Evolutionary conservation across 1,140 invertebrate genomes (phyloP).

Genomic region (Macrotrachela quadricornifera): DNA sequence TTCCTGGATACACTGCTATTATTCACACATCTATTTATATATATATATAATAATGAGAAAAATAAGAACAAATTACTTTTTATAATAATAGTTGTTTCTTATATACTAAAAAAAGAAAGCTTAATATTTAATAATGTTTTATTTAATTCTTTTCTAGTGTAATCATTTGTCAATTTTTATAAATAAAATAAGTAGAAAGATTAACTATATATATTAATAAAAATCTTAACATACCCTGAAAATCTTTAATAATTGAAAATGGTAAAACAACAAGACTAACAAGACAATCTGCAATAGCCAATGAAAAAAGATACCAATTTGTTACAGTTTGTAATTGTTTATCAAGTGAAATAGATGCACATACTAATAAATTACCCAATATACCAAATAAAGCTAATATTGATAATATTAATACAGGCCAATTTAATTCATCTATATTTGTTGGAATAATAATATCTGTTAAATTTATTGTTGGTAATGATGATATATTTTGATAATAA

Average conservation of each 20-base stretch:
- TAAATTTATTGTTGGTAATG: too few relatives aligned
- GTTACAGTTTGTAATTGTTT: constrained; percentile 23
- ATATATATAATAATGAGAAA: too few relatives aligned
- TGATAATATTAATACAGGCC: constrained; percentile 2
- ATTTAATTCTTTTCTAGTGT: too few relatives aligned
- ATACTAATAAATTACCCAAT: constrained; percentile 22
- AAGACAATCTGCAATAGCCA: constrained; percentile 27
- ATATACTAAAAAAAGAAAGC: too few relatives aligned
- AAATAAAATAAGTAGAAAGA: not conserved
- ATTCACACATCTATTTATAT: too few relatives aligned
- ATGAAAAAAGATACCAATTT: constrained; percentile 25
- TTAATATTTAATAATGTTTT: too few relatives aligned
- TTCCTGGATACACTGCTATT: too few relatives aligned
- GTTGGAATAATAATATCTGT: too few relatives aligned
- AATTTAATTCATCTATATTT: not conserved
- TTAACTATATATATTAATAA: not conserved
- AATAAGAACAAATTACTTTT: too few relatives aligned
- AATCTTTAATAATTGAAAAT: constrained; percentile 48
- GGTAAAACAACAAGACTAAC: constrained; percentile 65
- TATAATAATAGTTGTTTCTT: too few relatives aligned
- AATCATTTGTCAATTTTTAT: too few relatives aligned
- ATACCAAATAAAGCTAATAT: constrained; percentile 1
- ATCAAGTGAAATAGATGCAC: constrained; percentile 22
- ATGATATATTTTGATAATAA: too few relatives aligned
- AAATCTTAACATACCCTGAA: constrained; percentile 44